Base-by-base conservation (phyloP, 2,888 invertebrate genomes). In the Xanthia togata region DNA sequence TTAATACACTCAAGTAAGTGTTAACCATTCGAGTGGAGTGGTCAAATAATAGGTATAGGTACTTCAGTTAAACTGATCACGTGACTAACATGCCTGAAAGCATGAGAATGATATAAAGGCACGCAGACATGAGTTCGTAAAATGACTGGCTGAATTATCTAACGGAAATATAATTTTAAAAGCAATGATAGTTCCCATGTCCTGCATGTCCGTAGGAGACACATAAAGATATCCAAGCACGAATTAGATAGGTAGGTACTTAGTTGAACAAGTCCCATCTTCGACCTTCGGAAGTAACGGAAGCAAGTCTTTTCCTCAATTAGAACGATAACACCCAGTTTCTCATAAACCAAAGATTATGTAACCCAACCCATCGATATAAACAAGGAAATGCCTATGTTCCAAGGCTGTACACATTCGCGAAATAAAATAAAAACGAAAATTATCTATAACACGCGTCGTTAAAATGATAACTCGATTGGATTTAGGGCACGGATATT, bases 381-480 rank as follows among this genome's bases (percentile, higher is more conserved):
- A 35, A 78, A 84, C 73, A 69, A 82, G 89, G 87, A 88, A 87
- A 76, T 79, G 55, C 23, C 73, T 50, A 8, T 23, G 57, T 75
- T 79, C 68, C 87, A 89, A 89, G 90, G 89, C 75, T 82, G 47
- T 55, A 65, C 38, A 72, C 38, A 72, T 68, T 71, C 59, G 84
- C 82, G n/a, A 85, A 78, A 64, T 65, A 62, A 50, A 55, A 67
- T 60, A 71, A 59, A 70, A 75, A 78, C 76, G 71, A 83, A 73
- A 79, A 70, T 81, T 76, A 83, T 86, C 78, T 62, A 17, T 35
- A 38, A 53, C 26, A n/a, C 41, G 44, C 38, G 63, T 53, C 78
- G 81, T 81, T 86, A 76, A 20, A 65, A 31, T 62, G 70, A 77
- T 85, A 83, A 84, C 81, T 65, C 31, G 12, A 57, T 68, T 41